A percentile compares a stretch with the other conserved stretches of the same genome.
phyloP scores from a whole-genome alignment of 2,888 invertebrate species.

The Oxytorus armatus region DNA sequence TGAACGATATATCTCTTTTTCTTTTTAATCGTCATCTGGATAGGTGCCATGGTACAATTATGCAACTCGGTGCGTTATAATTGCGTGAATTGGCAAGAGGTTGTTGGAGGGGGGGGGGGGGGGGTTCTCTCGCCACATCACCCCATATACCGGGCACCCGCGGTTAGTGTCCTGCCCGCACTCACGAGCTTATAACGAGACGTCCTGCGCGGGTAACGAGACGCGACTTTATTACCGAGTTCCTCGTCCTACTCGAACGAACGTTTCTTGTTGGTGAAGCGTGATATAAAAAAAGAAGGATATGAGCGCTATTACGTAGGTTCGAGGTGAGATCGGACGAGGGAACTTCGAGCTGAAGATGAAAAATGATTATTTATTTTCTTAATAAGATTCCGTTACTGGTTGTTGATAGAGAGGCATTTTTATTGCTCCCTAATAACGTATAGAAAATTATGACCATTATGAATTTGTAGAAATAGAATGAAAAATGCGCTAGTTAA shows the following conservation, averaged over 20 bases:
- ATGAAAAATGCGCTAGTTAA: too few species aligned
- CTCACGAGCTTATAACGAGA: conserved; percentile 48
- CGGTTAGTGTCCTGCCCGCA: conserved; percentile 26
- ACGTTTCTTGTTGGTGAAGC: conserved; percentile 10
- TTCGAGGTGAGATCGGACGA: neutral
- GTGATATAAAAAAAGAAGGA: conserved; percentile 32
- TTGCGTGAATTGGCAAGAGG: conserved; percentile 32
- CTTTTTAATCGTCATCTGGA: conserved; percentile 69
- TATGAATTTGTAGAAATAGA: too few species aligned
- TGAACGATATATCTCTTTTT: conserved; percentile 70
- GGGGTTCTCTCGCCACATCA: neutral
- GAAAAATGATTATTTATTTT: too few species aligned
- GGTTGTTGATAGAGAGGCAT: too few species aligned
- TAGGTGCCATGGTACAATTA: conserved; percentile 59
- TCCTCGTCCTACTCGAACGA: conserved; percentile 52
- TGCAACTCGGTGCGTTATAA: conserved; percentile 58
- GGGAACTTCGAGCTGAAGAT: neutral
- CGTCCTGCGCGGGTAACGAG: conserved; percentile 63
- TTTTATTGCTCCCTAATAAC: too few species aligned
- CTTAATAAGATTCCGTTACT: too few species aligned
- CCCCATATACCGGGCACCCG: conserved; percentile 25
- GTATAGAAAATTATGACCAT: too few species aligned
- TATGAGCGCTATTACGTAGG: neutral
- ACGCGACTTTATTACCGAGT: conserved; percentile 64
- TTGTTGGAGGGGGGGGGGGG: neutral